Evolutionary conservation across 2,797 vertebrate species (phyloP), one percentile per base, ranked within the genome.

Genomic region (Lindbergichthys nudifrons): DNA sequence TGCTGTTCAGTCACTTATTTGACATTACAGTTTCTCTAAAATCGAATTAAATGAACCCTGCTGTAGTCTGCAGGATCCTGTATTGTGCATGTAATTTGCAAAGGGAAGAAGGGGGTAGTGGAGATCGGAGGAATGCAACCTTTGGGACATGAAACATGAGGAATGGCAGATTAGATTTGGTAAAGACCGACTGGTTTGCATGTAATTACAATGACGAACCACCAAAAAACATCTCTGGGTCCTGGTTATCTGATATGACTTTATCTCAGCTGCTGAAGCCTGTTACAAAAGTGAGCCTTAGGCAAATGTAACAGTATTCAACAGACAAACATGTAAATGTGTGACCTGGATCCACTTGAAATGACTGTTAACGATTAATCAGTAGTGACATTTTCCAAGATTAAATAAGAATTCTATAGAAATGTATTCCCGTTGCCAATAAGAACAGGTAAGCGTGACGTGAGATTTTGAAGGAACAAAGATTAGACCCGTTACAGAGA

Each of bases 111-210:
- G 39, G 30, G 51, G 41, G 57, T 51, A 21, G 79, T 43, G 59
- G 32, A 65, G 72, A 71, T 62, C 64, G 36, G 19, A 81, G 81
- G 92, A 92, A 91, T 90, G 81, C 63, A 89, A 89, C 78, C 76
- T 88, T 74, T 77, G 81, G 70, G 86, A 81, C 80, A 88, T 76
- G 26, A 85, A 89, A 78, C 82, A 83, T 63, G 87, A 85, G 53
- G 83, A 88, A 87, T 68, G 87, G 81, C 81, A 92, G 84, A 93
- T 93, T 90, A 91, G 80, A 91, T 81, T 77, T 45, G 70, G 81
- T 89, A 85, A 89, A 81, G 89, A 83, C 75, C 81, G 93, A 93
- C 87, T 53, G 42, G 84, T 95, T 92, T 87, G 75, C 63, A 81
- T 82, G 77, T 84, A 85, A 87, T 89, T 82, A 80, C 83, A 87